Conservation (phyloP, 2,797 vertebrate genomes). For the Darevskia nairensis region DNA sequence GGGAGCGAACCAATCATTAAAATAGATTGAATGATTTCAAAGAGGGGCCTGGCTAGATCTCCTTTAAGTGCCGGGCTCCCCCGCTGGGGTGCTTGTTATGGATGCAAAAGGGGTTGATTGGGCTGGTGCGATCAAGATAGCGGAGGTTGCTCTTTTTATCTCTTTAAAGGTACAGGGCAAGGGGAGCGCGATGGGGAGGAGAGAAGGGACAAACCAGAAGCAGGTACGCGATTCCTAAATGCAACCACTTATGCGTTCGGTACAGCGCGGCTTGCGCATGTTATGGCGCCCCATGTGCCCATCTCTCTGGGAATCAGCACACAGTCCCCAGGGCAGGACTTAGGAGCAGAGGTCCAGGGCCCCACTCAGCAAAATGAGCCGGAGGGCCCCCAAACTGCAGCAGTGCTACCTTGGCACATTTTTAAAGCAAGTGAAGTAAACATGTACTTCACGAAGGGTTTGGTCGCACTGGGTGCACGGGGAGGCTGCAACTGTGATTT, state of each 20-base stretch:
- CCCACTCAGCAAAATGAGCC: too few relatives aligned
- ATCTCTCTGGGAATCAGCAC: too few relatives aligned
- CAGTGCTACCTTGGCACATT: too few relatives aligned
- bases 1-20: constrained; percentile 72
- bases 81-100: constrained; percentile 84
- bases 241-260: not conserved
- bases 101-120: constrained; percentile 75
- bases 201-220: not conserved
- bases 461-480: too few relatives aligned
- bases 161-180: constrained; percentile 51
- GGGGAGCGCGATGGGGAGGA: constrained; percentile 68
- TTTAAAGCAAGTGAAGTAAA: too few relatives aligned
- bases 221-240: not conserved
- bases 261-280: too few relatives aligned
- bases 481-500: too few relatives aligned
- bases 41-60: constrained; percentile 79
- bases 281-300: too few relatives aligned
- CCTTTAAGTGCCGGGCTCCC: constrained; percentile 84
- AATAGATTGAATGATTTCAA: constrained; percentile 82
- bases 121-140: constrained; percentile 25
- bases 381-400: too few relatives aligned
- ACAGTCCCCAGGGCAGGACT: too few relatives aligned
- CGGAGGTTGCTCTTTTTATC: constrained; percentile 24
- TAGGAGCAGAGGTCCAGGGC: too few relatives aligned
- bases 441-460: too few relatives aligned